Base-by-base conservation (phyloP, 2,113 vertebrate genomes). In the Tauraco erythrolophus region DNA sequence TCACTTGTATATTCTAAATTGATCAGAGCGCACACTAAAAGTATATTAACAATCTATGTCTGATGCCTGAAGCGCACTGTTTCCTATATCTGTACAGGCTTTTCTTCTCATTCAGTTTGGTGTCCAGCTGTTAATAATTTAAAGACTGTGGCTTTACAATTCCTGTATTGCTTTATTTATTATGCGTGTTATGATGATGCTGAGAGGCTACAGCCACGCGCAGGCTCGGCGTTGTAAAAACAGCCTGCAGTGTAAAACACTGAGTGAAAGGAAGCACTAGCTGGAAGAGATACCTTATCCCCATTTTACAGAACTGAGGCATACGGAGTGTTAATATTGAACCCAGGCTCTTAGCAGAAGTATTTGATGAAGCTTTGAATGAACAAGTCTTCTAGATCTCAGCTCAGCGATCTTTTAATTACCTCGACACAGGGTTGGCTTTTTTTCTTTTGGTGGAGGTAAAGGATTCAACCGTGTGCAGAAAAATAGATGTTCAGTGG, bases 101-200 rank as follows among this genome's bases (percentile, higher is more conserved):
- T 74, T 66, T 86, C 86, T 81, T 19, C 58, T 78, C 77, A 64
- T 75, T 95, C 72, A 78, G 27, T 75, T 15, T 75, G 39, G 48
- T 94, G 92, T 78, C 91, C 92, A 91, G 51, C 39, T 92, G 68
- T 89, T 88, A 92, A 81, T 91, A 10, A 2, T 88, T 77, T 70
- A 84, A 86, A 77, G 62, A 33, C 46, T 68, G 54, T 90, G 56
- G 68, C 56, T 94, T 91, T 92, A 89, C 76, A 60, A 54, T 93
- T 92, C 86, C 60, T 89, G 7, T 86, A 71, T 84, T 78, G 60
- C 85, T 93, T 89, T 90, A 94, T 90, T 95, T 96, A 88, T 83
- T 86, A 64, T 56, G 75, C 11, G 1, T 43, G 13, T 68, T 86
- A 74, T 5, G 5, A 41, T 57, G 91, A 66, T 91, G 61, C 43